phyloP scores from a whole-genome alignment of 2,888 invertebrate species.

The Acleris laterana region DNA sequence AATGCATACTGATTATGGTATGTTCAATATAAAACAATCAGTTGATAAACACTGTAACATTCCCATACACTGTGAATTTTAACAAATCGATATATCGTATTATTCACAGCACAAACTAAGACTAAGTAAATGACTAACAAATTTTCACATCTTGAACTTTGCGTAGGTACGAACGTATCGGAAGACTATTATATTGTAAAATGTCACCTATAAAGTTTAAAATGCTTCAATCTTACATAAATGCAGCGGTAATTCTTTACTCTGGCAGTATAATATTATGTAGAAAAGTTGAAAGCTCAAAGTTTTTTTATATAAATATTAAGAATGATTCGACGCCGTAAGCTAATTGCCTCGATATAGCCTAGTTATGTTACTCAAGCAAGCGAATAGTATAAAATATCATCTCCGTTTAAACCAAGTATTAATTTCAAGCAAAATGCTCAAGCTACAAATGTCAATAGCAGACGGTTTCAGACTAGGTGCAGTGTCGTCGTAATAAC shows the following conservation, averaged over 20 bases:
- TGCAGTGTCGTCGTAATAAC: too few relatives aligned
- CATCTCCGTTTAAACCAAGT: background rate
- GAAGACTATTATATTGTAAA: constrained; percentile 21
- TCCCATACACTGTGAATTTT: constrained; percentile 22
- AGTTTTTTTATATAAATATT: background rate
- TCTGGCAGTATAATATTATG: background rate
- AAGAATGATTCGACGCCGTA: background rate
- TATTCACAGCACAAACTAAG: constrained; percentile 18
- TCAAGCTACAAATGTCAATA: too few relatives aligned
- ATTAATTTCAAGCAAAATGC: too few relatives aligned
- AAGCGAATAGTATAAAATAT: constrained; percentile 5
- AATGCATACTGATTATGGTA: too few relatives aligned
- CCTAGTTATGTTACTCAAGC: constrained; percentile 7
- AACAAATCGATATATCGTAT: constrained; percentile 22
- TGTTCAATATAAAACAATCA: background rate
- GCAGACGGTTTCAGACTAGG: too few relatives aligned
- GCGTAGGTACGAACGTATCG: background rate
- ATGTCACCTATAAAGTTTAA: constrained; percentile 4
- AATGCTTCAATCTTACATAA: constrained; percentile 15
- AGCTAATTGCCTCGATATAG: background rate
- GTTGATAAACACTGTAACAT: constrained; percentile 21
- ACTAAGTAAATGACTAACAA: constrained; percentile 2
- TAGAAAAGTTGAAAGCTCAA: constrained; percentile 5
- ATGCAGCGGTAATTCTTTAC: constrained; percentile 8
- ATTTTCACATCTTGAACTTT: constrained; percentile 11